phyloP scores from a whole-genome alignment of 2,888 invertebrate species.

The Hypolimnas misippus region DNA sequence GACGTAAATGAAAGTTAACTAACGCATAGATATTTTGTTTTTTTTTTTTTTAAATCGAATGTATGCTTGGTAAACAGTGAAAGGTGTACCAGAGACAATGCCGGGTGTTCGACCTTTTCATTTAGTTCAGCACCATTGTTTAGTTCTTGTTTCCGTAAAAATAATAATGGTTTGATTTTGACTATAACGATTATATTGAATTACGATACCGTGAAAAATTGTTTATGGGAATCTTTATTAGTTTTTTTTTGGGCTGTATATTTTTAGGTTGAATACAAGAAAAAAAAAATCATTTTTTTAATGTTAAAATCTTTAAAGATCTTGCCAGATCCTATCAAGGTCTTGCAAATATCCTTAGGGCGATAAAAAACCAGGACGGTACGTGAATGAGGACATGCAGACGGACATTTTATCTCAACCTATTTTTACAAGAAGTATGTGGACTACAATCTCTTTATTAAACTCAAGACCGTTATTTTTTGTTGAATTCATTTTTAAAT shows the following conservation, averaged over 20 bases:
- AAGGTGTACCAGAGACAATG: constrained; percentile 38
- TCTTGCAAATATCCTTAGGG: constrained; percentile 15
- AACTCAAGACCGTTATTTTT: not conserved
- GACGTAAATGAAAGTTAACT: constrained; percentile 33
- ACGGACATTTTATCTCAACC: not conserved
- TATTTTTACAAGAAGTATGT: constrained; percentile 12
- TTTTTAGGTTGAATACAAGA: not conserved
- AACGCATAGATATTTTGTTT: constrained; percentile 21
- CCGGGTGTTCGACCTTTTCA: constrained; percentile 45
- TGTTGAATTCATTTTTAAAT: not conserved
- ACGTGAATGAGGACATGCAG: constrained; percentile 15
- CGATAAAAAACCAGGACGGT: constrained; percentile 12
- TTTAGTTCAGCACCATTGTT: constrained; percentile 43
- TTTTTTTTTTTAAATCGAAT: constrained; percentile 15
- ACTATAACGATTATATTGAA: constrained; percentile 2
- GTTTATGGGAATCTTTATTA: not conserved
- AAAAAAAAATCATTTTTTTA: not conserved
- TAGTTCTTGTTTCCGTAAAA: constrained; percentile 24
- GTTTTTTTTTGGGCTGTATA: not conserved
- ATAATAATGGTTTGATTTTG: constrained; percentile 23
- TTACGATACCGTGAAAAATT: not conserved
- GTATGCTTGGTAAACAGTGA: constrained; percentile 38
- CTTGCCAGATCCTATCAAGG: not conserved
- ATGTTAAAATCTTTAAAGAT: not conserved
- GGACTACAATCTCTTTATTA: not conserved